Conservation (phyloP, 2,113 vertebrate species). For the Genyomyrus donnyi region DNA sequence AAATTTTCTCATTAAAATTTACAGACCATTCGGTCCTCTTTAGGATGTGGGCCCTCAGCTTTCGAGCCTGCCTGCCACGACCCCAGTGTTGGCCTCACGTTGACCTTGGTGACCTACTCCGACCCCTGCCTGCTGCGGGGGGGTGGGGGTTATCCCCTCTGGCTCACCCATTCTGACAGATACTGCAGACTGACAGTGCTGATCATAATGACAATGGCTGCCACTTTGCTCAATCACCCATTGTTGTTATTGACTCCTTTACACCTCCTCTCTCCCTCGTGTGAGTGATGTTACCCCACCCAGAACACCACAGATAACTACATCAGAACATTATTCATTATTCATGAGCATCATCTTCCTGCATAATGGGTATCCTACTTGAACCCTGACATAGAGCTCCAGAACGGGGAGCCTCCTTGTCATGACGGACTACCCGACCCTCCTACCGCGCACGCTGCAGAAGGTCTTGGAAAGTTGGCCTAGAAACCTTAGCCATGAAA, state of each 20-base stretch:
- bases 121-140: not conserved
- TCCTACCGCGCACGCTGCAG: not conserved
- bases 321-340: not conserved
- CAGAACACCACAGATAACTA: not conserved
- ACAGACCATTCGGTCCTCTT: not conserved
- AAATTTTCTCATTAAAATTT: not conserved
- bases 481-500: not conserved
- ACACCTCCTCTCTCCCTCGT: not conserved
- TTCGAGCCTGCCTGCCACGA: not conserved
- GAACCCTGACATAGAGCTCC: not conserved
- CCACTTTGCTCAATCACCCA: not conserved
- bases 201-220: conserved; percentile 3
- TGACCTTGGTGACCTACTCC: not conserved
- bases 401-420: conserved; percentile 54
- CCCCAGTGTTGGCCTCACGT: not conserved
- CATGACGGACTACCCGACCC: not conserved
- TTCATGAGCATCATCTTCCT: not conserved
- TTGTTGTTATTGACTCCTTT: not conserved
- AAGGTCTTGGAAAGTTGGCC: no score
- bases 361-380: not conserved
- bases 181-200: not conserved
- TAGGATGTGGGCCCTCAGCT: not conserved
- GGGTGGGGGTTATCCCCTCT: not conserved
- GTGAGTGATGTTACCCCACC: not conserved
- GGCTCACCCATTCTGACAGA: not conserved